Conservation (phyloP, 2,797 vertebrate genomes). For the Myotis daubentonii region DNA sequence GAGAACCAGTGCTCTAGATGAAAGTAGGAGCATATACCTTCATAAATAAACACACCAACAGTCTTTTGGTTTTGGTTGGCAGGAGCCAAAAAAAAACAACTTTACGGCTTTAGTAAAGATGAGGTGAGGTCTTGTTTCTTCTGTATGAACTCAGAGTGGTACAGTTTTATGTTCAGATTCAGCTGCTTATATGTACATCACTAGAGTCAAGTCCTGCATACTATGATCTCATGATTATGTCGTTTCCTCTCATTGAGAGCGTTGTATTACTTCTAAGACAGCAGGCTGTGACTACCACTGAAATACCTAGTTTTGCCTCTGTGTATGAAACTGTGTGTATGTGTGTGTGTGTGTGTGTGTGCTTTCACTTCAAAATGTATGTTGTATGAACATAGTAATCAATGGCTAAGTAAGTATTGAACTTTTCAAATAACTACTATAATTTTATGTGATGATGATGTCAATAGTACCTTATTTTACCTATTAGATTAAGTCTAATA, state of each 20-base stretch:
- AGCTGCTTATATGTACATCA: neutral
- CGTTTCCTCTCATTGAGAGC: constrained; percentile 27
- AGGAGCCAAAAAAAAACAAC: constrained; percentile 35
- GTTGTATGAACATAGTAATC: neutral
- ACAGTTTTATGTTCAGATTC: neutral
- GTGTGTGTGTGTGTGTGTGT: neutral
- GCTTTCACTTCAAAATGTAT: constrained; percentile 30
- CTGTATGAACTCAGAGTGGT: neutral
- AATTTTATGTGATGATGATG: neutral
- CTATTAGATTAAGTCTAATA: constrained; percentile 21
- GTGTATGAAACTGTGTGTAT: neutral
- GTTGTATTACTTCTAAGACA: constrained; percentile 29
- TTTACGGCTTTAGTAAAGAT: constrained; percentile 37
- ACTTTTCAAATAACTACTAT: neutral
- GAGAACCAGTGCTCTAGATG: neutral
- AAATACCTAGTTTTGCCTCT: neutral
- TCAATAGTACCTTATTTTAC: constrained; percentile 18
- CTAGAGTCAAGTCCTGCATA: neutral
- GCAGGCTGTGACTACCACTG: neutral
- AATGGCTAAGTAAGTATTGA: neutral
- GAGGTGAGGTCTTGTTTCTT: neutral
- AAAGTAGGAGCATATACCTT: neutral
- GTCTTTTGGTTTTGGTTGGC: constrained; percentile 22
- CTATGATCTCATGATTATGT: neutral
- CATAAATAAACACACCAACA: neutral